Conservation (phyloP, 1,140 invertebrate genomes). For the Phymorhynchus buccinoides region DNA sequence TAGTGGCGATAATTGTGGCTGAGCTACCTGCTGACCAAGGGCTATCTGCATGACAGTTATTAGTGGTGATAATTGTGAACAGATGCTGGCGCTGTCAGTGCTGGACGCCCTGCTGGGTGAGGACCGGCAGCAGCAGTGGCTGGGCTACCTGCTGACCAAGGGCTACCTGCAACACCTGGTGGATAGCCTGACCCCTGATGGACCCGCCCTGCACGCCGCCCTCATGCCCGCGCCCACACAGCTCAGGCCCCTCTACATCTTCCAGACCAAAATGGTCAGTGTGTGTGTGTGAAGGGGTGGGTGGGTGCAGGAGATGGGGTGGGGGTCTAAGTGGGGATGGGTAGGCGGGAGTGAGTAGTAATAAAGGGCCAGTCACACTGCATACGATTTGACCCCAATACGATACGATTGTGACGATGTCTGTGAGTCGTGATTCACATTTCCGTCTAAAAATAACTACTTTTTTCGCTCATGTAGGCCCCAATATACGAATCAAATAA, state of each 20-base stretch:
- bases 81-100: conserved; percentile 87
- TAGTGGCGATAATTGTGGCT: conserved; percentile 84
- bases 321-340: background rate
- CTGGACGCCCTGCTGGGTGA: conserved; percentile 85
- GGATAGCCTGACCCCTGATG: conserved; percentile 82
- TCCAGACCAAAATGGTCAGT: conserved; percentile 86
- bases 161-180: conserved; percentile 90
- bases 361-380: background rate
- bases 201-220: conserved; percentile 81
- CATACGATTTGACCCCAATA: no score
- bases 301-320: background rate
- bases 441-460: no score
- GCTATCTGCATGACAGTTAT: conserved; percentile 82
- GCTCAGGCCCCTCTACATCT: conserved; percentile 86
- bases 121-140: conserved; percentile 83
- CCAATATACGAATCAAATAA: no score
- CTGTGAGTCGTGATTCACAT: no score
- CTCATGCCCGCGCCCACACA: conserved; percentile 81
- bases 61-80: conserved; percentile 72
- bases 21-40: conserved; percentile 83
- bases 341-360: background rate
- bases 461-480: no score
- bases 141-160: conserved; percentile 82
- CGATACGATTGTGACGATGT: no score
- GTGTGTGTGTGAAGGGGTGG: background rate